Evolutionary conservation across 2,888 invertebrate species (phyloP).

Genomic region (Quadroppia sp.): DNA sequence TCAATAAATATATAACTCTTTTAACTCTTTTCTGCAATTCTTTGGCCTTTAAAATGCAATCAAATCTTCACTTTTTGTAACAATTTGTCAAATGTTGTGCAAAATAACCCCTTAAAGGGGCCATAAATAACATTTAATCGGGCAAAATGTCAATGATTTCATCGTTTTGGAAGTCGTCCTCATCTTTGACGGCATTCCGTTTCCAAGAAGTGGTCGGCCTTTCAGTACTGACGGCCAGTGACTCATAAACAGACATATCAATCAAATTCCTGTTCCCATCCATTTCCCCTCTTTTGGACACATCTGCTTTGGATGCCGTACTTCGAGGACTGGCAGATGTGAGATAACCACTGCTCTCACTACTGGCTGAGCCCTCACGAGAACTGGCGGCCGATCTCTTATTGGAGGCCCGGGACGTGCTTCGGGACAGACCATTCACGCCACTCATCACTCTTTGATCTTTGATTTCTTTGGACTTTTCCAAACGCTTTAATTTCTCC

Average conservation of each 20-base stretch:
- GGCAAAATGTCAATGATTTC: conserved; percentile 43
- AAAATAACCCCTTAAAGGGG: too few species aligned
- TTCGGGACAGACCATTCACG: not conserved
- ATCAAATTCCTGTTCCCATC: conserved; percentile 34
- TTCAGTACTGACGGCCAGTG: conserved; percentile 33
- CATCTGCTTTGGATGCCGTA: conserved; percentile 17
- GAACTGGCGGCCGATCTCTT: conserved; percentile 38
- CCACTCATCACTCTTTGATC: conserved; percentile 55
- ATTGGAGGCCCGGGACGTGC: conserved; percentile 22
- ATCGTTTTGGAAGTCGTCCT: conserved; percentile 43
- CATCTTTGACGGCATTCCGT: conserved; percentile 31
- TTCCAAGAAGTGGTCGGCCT: conserved; percentile 44
- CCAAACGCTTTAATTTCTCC: conserved; percentile 72
- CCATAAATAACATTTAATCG: too few species aligned
- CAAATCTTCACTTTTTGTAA: too few species aligned
- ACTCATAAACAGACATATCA: conserved; percentile 35
- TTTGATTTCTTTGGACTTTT: conserved; percentile 55
- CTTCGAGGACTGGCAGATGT: conserved; percentile 30
- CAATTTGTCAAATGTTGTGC: too few species aligned
- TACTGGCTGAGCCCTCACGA: conserved; percentile 47
- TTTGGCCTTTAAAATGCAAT: too few species aligned
- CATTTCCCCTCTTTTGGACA: conserved; percentile 4
- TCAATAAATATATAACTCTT: too few species aligned
- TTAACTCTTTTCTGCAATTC: too few species aligned
- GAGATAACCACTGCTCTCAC: conserved; percentile 42